Evolutionary conservation across 2,113 vertebrate genomes (phyloP), one percentile per base, ranked within the genome.

Genomic region (Oriolus oriolus): DNA sequence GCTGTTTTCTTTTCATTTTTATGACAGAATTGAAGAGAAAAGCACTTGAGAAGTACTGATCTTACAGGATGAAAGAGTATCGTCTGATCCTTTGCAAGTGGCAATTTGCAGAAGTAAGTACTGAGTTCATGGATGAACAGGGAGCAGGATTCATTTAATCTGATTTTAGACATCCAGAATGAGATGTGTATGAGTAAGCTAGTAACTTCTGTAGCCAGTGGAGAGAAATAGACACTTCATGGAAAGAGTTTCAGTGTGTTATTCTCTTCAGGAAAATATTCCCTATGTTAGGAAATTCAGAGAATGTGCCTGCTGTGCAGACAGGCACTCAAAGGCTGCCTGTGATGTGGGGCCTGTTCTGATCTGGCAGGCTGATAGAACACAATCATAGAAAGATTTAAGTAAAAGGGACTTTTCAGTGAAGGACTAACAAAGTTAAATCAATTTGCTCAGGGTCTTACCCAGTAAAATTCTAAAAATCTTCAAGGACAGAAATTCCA

Each of bases 1-100:
- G 87, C 90, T 89, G 69, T 71, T 96, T 94, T 88, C 66, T 19
- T 93, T 84, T 73, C 50, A 47, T 56, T 85, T 94, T 96, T 80
- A 90, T 94, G 66, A 50, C n/a, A 77, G 42, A 90, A 83, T 33
- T 83, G 57, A 93, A 89, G 79, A 86, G 35, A 92, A 94, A 89
- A 91, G 28, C 49, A 85, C 87, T 90, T 91, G 82, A 91, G 85
- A 90, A 79, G 52, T 61, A 91, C 75, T 45, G 75, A 90, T 91
- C 64, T 78, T 91, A 42, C 15, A 73, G 47, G 37, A 76, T 83
- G 26, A 83, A 73, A 61, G 47, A 60, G 22, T 47, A 19, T 24
- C 53, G 44, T 19, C 42, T 12, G 49, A 69, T 76, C 49, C 20
- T 85, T 61, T 92, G 50, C 30, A 76, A 94, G 66, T 80, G 50